Evolutionary conservation across 2,113 vertebrate species (phyloP).

Genomic region (Choloepus hoffmanni): DNA sequence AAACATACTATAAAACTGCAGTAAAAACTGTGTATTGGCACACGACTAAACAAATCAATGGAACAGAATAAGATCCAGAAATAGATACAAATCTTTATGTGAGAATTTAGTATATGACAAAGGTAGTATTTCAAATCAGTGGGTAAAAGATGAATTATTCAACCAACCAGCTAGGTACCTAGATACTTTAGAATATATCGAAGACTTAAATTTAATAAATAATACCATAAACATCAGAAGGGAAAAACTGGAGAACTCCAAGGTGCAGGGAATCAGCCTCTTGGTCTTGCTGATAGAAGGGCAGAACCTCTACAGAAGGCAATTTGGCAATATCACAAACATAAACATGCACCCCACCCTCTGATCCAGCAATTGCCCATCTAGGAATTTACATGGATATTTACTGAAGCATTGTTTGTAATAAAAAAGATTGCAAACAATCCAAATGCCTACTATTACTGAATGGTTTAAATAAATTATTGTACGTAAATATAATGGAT

Average conservation of each 20-base stretch:
- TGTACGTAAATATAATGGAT: neutral
- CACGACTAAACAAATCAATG: neutral
- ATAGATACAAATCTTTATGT: neutral
- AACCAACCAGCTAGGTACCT: neutral
- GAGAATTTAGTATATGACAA: slow-evolving; percentile 12
- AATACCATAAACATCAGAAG: slow-evolving; percentile 24
- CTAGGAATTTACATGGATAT: neutral
- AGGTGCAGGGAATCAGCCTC: neutral
- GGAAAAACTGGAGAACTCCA: neutral
- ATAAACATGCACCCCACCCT: neutral
- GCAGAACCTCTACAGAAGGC: neutral
- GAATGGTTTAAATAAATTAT: slow-evolving; percentile 12
- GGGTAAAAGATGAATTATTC: neutral
- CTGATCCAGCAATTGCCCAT: neutral
- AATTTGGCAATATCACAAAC: neutral
- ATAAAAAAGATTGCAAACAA: slow-evolving; percentile 4
- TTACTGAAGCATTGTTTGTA: neutral
- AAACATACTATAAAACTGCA: slow-evolving; percentile 1
- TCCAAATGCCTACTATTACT: slow-evolving; percentile 2
- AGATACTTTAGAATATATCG: neutral
- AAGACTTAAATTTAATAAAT: slow-evolving; percentile 57
- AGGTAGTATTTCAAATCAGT: slow-evolving; percentile 41
- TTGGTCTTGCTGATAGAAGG: neutral
- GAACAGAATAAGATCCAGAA: neutral
- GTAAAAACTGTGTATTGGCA: neutral